Conservation (phyloP, 2,113 vertebrate species). For the Austrofundulus limnaeus region DNA sequence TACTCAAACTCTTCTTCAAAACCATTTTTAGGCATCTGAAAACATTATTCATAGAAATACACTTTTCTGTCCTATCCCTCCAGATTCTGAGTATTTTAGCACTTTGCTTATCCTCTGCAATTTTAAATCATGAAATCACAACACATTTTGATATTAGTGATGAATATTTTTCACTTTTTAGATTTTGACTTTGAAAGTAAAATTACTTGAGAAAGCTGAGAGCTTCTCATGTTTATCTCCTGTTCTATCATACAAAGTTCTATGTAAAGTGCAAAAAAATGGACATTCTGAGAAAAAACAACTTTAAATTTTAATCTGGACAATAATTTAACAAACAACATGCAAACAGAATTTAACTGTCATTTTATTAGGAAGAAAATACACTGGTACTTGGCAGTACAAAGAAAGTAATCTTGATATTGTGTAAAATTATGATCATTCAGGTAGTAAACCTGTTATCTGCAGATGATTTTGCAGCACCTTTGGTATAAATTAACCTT, state of each 20-base stretch:
- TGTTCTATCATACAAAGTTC: constrained; percentile 11
- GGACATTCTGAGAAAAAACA: constrained; percentile 8
- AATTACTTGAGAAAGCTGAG: not conserved
- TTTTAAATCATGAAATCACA: not conserved
- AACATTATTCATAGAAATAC: not conserved
- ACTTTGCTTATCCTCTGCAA: too few species aligned
- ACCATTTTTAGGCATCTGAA: not conserved
- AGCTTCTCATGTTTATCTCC: constrained; percentile 7
- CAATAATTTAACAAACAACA: not conserved
- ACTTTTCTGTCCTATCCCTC: not conserved
- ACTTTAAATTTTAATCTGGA: not conserved
- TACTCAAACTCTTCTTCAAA: not conserved
- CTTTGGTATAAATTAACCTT: constrained; percentile 19
- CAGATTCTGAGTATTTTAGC: not conserved
- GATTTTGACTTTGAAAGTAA: not conserved
- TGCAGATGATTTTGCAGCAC: constrained; percentile 19
- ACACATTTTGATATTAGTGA: not conserved
- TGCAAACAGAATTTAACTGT: not conserved
- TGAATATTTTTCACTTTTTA: not conserved
- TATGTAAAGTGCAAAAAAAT: constrained; percentile 15
- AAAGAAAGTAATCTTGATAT: constrained; percentile 13
- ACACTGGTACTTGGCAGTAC: not conserved
- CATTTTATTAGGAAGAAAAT: not conserved
- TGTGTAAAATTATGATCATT: constrained; percentile 5
- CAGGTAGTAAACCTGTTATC: constrained; percentile 30